A percentile compares a stretch with the other conserved stretches of the same genome.
Conservation (phyloP, 2,797 vertebrate species). For the Smutsia gigantea region DNA sequence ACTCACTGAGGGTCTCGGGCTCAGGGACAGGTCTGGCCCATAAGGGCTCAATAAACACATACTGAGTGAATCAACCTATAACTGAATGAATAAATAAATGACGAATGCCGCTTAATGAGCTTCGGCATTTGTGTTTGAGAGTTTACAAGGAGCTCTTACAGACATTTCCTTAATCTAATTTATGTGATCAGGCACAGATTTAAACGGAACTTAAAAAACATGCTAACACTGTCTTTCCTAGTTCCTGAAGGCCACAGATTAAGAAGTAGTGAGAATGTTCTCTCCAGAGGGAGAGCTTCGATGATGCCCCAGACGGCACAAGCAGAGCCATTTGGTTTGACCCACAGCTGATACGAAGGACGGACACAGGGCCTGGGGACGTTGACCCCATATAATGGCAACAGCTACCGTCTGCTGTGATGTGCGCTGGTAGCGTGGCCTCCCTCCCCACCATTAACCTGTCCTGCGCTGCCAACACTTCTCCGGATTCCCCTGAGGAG, state of each 20-base stretch:
- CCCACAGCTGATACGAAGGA: background rate
- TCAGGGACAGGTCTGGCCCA: background rate
- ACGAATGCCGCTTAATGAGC: background rate
- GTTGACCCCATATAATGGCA: too few relatives aligned
- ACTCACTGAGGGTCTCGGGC: background rate
- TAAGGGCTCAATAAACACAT: background rate
- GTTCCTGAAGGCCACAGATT: background rate
- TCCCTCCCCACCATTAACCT: background rate
- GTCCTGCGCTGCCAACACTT: rapidly evolving
- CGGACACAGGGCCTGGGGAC: too few relatives aligned
- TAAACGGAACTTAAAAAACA: conserved; percentile 28
- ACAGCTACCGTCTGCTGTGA: rapidly evolving
- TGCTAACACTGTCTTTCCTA: background rate
- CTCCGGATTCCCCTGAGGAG: background rate
- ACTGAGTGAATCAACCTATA: background rate
- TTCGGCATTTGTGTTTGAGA: background rate
- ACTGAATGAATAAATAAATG: conserved; percentile 15
- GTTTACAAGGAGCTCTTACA: background rate
- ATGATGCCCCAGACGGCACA: background rate
- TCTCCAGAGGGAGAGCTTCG: background rate
- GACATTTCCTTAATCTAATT: background rate
- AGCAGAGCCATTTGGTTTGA: background rate
- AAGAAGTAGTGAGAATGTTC: background rate
- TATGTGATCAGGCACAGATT: conserved; percentile 34
- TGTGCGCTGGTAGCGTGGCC: rapidly evolving